Conservation (phyloP, 2,888 invertebrate genomes). For the Pycnomerus fuliginosus region DNA sequence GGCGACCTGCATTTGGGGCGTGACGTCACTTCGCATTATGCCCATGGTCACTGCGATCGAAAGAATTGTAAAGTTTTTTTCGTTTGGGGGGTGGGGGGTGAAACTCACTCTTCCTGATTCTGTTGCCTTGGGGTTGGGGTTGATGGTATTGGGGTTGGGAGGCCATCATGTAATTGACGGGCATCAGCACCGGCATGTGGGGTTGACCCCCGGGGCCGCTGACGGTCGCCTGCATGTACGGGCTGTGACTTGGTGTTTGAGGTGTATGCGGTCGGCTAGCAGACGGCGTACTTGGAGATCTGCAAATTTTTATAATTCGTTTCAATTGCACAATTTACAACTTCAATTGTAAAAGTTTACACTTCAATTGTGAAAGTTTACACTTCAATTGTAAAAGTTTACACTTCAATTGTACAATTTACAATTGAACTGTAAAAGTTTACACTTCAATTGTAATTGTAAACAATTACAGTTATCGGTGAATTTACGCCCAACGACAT, state of each 20-base stretch:
- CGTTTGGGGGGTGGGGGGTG: not conserved
- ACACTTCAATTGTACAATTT: too few species aligned
- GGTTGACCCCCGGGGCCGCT: slow-evolving; percentile 54
- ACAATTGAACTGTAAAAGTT: too few species aligned
- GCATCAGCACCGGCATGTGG: slow-evolving; percentile 50
- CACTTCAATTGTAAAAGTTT: too few species aligned
- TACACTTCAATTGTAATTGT: too few species aligned
- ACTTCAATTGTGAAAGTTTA: too few species aligned
- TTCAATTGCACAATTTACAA: too few species aligned
- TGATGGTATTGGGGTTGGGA: slow-evolving; percentile 53
- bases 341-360: too few species aligned
- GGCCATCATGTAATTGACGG: slow-evolving; percentile 53
- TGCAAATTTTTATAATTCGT: too few species aligned
- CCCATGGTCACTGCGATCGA: slow-evolving; percentile 56
- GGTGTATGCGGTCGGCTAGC: slow-evolving; percentile 80
- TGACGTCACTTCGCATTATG: slow-evolving; percentile 57
- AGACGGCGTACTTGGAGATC: slow-evolving; percentile 65
- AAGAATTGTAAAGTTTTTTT: not conserved
- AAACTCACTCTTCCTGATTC: slow-evolving; percentile 45
- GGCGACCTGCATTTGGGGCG: slow-evolving; percentile 79
- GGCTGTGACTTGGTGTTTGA: slow-evolving; percentile 65
- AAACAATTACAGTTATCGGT: too few species aligned
- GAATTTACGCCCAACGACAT: too few species aligned
- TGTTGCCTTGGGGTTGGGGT: slow-evolving; percentile 50
- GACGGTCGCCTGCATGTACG: slow-evolving; percentile 52